Evolutionary conservation across 2,888 invertebrate species (phyloP), one percentile per base, ranked within the genome.

Genomic region (Branchellion lobata): DNA sequence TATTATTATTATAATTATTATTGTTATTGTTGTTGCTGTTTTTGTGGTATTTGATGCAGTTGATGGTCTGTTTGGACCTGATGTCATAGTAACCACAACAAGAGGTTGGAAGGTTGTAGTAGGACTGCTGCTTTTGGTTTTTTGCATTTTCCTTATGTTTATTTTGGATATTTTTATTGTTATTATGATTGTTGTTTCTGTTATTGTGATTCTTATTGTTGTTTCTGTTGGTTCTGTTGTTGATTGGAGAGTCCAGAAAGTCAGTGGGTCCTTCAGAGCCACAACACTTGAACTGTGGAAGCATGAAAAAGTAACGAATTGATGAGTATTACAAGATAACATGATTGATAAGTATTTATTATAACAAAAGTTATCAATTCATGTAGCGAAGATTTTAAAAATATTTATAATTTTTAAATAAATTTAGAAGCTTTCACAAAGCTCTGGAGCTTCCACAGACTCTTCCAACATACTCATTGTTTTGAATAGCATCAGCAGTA

Each of bases 281-380:
- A 29, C 77, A 77, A 53, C 77, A 77, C 40, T 65, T 77, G 77
- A 61, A 77, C 77, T 77, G 65, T n/a, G 5, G 40, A 40, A 14
- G 40, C 14, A n/a, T n/a, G n/a, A n/a, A n/a, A n/a, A n/a, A n/a
- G n/a, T n/a, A n/a, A n/a, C n/a, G n/a, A n/a, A n/a, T n/a, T n/a
- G n/a, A n/a, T n/a, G n/a, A n/a, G n/a, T n/a, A n/a, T n/a, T n/a
- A 61, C 31, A 65, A 29, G 27, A 65, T 65, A 29, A 65, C 31
- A 29, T 29, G n/a, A 24, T 24, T 61, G n/a, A 61, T 61, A n/a
- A n/a, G n/a, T n/a, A n/a, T n/a, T n/a, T n/a, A n/a, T n/a, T n/a
- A n/a, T n/a, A n/a, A n/a, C n/a, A n/a, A n/a, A n/a, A n/a, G n/a
- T n/a, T n/a, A n/a, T n/a, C n/a, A n/a, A n/a, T n/a, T n/a, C n/a